Evolutionary conservation across 2,888 invertebrate genomes (phyloP), one percentile per base, ranked within the genome.

Genomic region (Colostygia pectinataria): DNA sequence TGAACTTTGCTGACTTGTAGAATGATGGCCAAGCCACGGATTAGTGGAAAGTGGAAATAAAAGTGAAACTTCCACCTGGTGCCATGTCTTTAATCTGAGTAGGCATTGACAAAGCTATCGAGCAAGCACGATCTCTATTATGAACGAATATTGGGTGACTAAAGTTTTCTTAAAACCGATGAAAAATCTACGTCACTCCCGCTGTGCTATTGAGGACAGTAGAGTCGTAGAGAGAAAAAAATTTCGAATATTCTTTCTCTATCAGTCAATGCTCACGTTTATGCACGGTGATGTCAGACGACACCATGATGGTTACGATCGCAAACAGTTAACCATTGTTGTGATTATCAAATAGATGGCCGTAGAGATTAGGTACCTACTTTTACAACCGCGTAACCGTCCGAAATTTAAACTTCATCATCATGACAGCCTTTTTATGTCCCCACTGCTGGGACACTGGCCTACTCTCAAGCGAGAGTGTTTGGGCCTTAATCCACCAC

Each of bases 41-140:
- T 37, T 10, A 49, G 12, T 52, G 66, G 64, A 67, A 70, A 67
- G 72, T 72, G 74, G 71, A 71, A 74, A 75, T 63, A 77, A 80
- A 80, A 81, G 81, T 80, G 80, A 81, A 81, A 81, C 68, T 15
- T 10, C 7, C 5, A 33, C 33, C 7, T 20, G 10, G 10, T 14
- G 8, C 40, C 12, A 39, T 20, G 9, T 9, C 15, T 32, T 32
- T 9, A 10, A 10, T 12, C 9, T 13, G 14, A 31, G 31, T n/a
- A 14, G 1, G n/a, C n/a, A 6, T 25, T n/a, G n/a, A 31, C 8
- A 14, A 2, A 8, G 0, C 9, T 25, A 8, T 2, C 9, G 25
- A n/a, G n/a, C n/a, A n/a, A n/a, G n/a, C n/a, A n/a, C n/a, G n/a
- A n/a, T 1, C 29, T 8, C 7, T 2, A 7, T 27, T 10, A 27